Evolutionary conservation across 2,797 vertebrate genomes (phyloP), one percentile per base, ranked within the genome.

Genomic region (Champsocephalus gunnari): DNA sequence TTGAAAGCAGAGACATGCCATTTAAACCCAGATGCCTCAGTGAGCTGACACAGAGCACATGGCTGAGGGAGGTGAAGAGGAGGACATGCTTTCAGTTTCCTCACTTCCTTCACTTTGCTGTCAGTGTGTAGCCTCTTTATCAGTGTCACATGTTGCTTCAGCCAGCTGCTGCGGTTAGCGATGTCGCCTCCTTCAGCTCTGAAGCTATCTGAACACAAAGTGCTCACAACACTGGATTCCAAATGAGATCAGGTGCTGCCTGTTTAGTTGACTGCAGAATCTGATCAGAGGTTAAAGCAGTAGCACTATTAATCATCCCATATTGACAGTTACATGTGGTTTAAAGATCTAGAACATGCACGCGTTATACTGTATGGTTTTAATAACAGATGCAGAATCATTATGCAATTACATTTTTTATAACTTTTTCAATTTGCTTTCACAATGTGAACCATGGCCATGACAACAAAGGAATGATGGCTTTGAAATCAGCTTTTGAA

Each of bases 121-220:
- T 38, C 34, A 38, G 43, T 62, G 9, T 43, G 45, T n/a, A 24
- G 41, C 48, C 38, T 62, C 49, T 68, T 45, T 12, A 49, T 59
- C 34, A 48, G 58, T 70, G 75, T 75, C 45, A n/a, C 44, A 50
- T 2, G 54, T 85, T 83, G 50, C 81, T 28, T 83, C 83, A 85
- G 50, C 48, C 58, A 71, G 61, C 51, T 59, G 69, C 8, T 3
- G 0, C 28, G 5, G 28, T 28, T 28, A 28, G 16, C 59, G n/a
- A 75, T 43, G 43, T 9, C 12, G 11, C 16, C 32, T 64, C 57
- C 21, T 9, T 63, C 49, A 68, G 17, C 58, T 59, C 38, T 28
- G 55, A 59, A 56, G 19, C 32, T 9, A 12, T 55, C 48, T 19
- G 54, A 71, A 65, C 21, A 3, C 14, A 10, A 32, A 56, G 45